A percentile compares a stretch with the other conserved stretches of the same genome.
These are phyloP conservation scores for Megalops atlanticus DNA, from an alignment of 2,113 vertebrate species.

Conservation along the genomic window DNA sequence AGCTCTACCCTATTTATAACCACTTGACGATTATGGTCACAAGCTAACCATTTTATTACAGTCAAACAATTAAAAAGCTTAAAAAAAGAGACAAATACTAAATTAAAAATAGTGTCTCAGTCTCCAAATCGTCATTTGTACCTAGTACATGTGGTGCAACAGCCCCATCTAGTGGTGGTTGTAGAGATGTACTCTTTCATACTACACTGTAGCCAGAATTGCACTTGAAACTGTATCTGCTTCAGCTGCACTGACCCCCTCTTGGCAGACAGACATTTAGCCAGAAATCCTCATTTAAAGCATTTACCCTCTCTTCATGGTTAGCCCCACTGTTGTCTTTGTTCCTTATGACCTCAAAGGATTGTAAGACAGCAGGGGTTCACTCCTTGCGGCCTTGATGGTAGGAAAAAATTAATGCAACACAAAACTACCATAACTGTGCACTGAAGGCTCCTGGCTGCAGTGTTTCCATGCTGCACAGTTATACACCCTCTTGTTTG, in stretches of 20 bases:
- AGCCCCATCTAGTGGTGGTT: conserved; percentile 63
- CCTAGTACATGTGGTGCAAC: conserved; percentile 10
- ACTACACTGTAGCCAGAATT: conserved; percentile 5
- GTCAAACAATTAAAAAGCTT: background rate
- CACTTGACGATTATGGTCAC: background rate
- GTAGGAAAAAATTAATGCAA: too few species aligned
- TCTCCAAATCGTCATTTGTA: background rate
- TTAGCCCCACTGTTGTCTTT: background rate
- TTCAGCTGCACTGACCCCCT: conserved; percentile 53
- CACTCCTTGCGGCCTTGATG: too few species aligned
- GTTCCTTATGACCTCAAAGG: background rate
- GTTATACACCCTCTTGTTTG: too few species aligned
- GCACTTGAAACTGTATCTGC: conserved; percentile 57
- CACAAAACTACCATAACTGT: too few species aligned
- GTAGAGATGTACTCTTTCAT: background rate
- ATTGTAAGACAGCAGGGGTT: background rate
- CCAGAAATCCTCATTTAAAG: conserved; percentile 13
- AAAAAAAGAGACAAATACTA: background rate
- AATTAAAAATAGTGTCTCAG: background rate
- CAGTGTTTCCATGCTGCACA: too few species aligned
- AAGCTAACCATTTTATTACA: background rate
- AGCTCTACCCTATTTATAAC: background rate
- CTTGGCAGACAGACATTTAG: conserved; percentile 33
- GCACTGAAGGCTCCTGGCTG: too few species aligned
- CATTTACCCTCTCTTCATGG: background rate